Percentiles rank a stretch among this genome's conserved stretches.
Conservation (phyloP, 2,113 vertebrate genomes). For the Clarias magur region DNA sequence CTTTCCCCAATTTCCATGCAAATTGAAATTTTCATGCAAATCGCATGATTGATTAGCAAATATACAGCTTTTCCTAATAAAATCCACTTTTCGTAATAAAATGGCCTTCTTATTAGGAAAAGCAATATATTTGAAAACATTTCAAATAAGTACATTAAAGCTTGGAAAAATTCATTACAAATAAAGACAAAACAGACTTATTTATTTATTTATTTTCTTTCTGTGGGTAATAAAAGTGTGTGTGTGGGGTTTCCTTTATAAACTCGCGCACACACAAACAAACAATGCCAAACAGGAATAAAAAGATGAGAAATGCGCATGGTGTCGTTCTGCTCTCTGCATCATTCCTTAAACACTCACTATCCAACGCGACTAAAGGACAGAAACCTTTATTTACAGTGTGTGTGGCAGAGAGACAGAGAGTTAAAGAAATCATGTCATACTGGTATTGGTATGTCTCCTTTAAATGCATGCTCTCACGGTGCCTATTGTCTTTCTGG, state of each 20-base stretch:
- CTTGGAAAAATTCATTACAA: no score
- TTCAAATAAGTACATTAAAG: no score
- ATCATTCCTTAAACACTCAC: slow-evolving; percentile 48
- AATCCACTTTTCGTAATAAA: background rate
- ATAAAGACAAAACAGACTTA: background rate
- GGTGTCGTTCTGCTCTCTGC: slow-evolving; percentile 48
- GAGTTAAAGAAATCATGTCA: slow-evolving; percentile 1
- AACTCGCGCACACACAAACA: background rate
- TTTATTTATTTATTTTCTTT: background rate
- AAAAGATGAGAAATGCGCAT: slow-evolving; percentile 10
- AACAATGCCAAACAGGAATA: slow-evolving; percentile 34
- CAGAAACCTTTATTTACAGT: slow-evolving; percentile 65
- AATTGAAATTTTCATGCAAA: background rate
- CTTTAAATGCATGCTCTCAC: no score
- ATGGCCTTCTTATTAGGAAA: no score
- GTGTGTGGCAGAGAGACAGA: slow-evolving; percentile 25
- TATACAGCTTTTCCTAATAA: background rate
- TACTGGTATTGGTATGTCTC: no score
- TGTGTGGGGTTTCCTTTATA: background rate
- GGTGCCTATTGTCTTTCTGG: no score
- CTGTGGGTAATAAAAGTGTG: background rate
- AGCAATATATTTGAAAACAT: no score
- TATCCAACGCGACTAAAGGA: slow-evolving; percentile 55
- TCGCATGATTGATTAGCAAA: background rate
- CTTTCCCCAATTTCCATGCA: background rate